These are phyloP conservation scores for Perodicticus potto DNA, from an alignment of 2,797 vertebrate genomes.

Conservation along the genomic window DNA sequence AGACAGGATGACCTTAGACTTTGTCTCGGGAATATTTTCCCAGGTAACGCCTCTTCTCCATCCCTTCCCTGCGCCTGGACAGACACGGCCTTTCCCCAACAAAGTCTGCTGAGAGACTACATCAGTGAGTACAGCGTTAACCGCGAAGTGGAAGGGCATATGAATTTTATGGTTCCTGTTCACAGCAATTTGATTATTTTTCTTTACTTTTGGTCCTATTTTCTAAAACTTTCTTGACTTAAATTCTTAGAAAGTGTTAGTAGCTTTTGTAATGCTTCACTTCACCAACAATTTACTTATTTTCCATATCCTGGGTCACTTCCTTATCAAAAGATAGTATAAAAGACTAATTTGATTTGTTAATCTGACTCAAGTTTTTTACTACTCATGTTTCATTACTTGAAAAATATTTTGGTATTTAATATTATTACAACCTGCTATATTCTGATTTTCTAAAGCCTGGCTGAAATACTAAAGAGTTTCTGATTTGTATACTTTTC, in stretches of 20 bases:
- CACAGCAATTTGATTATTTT: neutral
- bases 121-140: neutral
- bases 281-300: constrained; percentile 12
- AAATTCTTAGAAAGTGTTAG: constrained; percentile 4
- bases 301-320: neutral
- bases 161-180: neutral
- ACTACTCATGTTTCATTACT: neutral
- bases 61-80: neutral
- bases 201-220: neutral
- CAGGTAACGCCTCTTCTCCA: neutral
- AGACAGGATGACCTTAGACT: neutral
- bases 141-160: neutral
- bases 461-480: neutral
- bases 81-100: neutral
- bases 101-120: neutral
- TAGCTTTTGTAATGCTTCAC: neutral
- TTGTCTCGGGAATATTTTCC: neutral
- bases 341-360: constrained; percentile 22
- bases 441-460: neutral
- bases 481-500: neutral
- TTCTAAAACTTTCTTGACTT: constrained; percentile 7
- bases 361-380: constrained; percentile 6
- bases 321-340: neutral
- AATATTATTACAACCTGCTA: neutral
- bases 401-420: neutral